Conservation (phyloP, 2,888 invertebrate species). For the Byasa hedistus region DNA sequence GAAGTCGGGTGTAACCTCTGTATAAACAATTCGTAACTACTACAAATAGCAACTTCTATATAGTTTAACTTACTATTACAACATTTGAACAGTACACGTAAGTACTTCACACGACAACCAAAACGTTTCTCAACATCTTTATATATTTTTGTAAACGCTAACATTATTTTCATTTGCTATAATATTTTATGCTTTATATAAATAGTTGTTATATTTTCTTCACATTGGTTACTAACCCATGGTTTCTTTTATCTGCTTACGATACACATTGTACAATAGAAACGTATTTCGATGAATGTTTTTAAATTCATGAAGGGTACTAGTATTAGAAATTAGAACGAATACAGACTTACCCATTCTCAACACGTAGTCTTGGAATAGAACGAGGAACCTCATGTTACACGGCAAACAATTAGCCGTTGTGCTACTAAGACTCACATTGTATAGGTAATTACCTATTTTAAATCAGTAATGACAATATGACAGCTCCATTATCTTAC, state of each 20-base stretch:
- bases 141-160: neutral
- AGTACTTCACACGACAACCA: neutral
- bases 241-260: too few relatives aligned
- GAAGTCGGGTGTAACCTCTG: conserved; percentile 14
- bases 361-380: too few relatives aligned
- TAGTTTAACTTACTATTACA: neutral
- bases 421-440: neutral
- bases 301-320: too few relatives aligned
- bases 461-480: neutral
- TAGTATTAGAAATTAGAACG: too few relatives aligned
- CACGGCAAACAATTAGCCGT: neutral
- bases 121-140: neutral
- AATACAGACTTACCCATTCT: too few relatives aligned
- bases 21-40: conserved; percentile 16
- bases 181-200: too few relatives aligned
- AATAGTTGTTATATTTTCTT: too few relatives aligned
- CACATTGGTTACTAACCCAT: too few relatives aligned
- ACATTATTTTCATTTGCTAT: neutral
- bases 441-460: neutral
- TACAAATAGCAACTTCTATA: conserved; percentile 1
- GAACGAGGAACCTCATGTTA: too few relatives aligned
- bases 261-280: too few relatives aligned
- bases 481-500: neutral
- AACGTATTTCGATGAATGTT: too few relatives aligned
- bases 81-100: neutral